These are phyloP conservation scores for Phalacrocorax carbo DNA, from an alignment of 2,113 vertebrate species.

Conservation along the genomic window DNA sequence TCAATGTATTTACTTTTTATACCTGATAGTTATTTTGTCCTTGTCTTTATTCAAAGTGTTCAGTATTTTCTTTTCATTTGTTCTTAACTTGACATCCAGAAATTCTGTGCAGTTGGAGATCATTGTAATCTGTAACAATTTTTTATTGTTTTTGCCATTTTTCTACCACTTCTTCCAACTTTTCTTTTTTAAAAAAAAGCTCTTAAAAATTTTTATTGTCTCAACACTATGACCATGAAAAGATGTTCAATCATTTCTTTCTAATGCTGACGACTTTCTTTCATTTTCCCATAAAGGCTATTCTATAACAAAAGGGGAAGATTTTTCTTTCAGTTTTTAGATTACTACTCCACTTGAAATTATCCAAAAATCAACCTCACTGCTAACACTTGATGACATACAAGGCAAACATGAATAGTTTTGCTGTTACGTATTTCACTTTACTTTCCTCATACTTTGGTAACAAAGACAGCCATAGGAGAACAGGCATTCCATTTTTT, in stretches of 20 bases:
- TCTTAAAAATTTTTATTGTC: background rate
- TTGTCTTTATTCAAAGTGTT: constrained; percentile 92
- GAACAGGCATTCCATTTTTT: background rate
- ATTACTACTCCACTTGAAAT: background rate
- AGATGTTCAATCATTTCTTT: background rate
- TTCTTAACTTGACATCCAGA: constrained; percentile 87
- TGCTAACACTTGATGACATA: background rate
- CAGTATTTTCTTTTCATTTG: constrained; percentile 89
- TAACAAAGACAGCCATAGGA: background rate
- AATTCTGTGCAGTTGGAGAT: constrained; percentile 89
- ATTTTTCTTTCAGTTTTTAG: background rate
- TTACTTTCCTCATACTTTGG: constrained; percentile 1
- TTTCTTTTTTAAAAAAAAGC: background rate
- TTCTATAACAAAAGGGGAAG: background rate
- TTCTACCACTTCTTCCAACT: background rate
- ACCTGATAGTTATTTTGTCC: constrained; percentile 91
- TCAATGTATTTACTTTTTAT: background rate
- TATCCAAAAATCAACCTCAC: background rate
- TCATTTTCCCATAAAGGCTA: background rate
- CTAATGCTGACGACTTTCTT: background rate
- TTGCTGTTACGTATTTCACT: background rate
- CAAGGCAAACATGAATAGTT: background rate
- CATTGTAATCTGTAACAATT: constrained; percentile 81
- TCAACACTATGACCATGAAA: background rate
- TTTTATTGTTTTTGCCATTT: background rate